Percentiles rank a stretch among this genome's conserved stretches.
Conservation (phyloP, 2,113 vertebrate species). For the Malaclemys terrapin region DNA sequence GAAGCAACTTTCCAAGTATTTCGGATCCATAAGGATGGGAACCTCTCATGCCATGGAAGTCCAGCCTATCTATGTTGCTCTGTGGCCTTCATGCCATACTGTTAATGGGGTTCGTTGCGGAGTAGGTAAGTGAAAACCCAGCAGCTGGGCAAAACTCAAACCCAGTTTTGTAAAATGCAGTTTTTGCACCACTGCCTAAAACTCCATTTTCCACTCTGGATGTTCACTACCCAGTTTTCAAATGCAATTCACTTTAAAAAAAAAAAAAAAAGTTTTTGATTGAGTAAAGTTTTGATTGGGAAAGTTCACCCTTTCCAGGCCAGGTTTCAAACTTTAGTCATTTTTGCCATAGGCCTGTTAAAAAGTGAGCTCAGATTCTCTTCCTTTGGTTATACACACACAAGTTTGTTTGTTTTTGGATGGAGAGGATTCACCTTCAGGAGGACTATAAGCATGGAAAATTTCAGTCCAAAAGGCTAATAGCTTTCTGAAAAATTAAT, state of each 20-base stretch:
- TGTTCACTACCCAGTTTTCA: neutral
- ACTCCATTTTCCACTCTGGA: constrained; percentile 6
- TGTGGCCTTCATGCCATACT: neutral
- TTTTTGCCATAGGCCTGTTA: constrained; percentile 26
- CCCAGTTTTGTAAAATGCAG: neutral
- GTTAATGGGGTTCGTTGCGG: accelerated
- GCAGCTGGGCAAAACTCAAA: constrained; percentile 10
- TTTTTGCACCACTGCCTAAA: neutral
- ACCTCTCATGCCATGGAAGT: neutral
- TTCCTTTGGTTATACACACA: neutral
- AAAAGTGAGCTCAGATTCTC: constrained; percentile 17
- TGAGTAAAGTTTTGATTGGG: neutral
- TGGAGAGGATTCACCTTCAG: constrained; percentile 3
- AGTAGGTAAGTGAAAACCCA: neutral
- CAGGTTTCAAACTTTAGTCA: constrained; percentile 50
- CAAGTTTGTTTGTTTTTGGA: neutral
- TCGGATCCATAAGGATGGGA: neutral
- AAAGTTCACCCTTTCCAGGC: neutral
- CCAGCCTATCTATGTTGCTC: neutral
- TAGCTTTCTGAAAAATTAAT: constrained; percentile 28
- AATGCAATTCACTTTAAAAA: neutral
- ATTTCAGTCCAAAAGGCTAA: constrained; percentile 38
- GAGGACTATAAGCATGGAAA: constrained; percentile 4
- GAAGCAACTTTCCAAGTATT: neutral
- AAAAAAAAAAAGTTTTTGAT: neutral